Conservation (phyloP, 53 echinoderm and acorn worm genomes). For the Stichopus horrens region DNA sequence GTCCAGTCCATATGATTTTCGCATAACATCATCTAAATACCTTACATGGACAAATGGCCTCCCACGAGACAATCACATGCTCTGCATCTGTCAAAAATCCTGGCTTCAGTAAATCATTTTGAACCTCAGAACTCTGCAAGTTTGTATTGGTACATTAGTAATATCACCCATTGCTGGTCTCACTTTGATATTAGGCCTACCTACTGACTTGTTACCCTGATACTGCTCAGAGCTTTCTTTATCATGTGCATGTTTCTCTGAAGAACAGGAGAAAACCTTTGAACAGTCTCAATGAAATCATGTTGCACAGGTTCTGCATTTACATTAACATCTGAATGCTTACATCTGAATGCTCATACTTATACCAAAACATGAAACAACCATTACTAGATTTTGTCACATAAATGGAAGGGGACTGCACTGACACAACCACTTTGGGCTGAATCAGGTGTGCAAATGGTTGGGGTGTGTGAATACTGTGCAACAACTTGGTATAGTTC, state of each 20-base stretch:
- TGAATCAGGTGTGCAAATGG: background rate
- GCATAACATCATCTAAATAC: background rate
- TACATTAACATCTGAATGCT: background rate
- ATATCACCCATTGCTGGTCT: background rate
- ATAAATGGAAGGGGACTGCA: background rate
- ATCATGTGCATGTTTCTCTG: too few species aligned
- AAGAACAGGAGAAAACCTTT: too few species aligned
- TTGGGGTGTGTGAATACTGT: background rate
- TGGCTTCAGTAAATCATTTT: background rate
- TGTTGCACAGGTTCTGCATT: background rate
- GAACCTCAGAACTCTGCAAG: background rate
- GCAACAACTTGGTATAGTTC: background rate
- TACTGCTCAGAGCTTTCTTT: too few species aligned
- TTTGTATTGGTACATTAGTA: background rate
- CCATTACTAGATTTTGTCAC: conserved; percentile 15
- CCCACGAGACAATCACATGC: background rate
- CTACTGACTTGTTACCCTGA: too few species aligned
- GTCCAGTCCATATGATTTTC: background rate
- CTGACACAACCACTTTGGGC: too few species aligned
- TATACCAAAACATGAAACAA: conserved; percentile 2
- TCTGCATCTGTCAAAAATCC: conserved; percentile 11
- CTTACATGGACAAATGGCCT: conserved; percentile 8
- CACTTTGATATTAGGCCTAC: background rate
- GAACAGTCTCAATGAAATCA: too few species aligned
- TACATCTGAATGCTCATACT: background rate